Evolutionary conservation across 2,113 vertebrate genomes (phyloP).

Genomic region (Pelecanus crispus): DNA sequence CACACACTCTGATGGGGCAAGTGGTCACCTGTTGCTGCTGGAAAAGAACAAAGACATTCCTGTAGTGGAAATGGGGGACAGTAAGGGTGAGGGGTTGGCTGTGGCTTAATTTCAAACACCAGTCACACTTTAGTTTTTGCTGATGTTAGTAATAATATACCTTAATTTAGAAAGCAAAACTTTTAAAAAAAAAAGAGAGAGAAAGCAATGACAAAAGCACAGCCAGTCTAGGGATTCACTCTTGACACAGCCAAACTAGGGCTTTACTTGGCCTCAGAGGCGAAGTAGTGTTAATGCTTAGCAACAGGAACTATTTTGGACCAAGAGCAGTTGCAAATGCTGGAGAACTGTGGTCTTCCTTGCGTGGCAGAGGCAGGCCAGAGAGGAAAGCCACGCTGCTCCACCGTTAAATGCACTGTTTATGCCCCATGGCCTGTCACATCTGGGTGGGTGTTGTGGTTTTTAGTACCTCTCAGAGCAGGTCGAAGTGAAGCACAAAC

Average conservation of each 20-base stretch:
- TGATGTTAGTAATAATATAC: neutral
- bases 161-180: neutral
- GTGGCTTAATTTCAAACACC: neutral
- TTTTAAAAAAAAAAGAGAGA: neutral
- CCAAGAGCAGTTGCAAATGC: neutral
- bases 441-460: too few relatives aligned
- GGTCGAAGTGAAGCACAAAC: neutral
- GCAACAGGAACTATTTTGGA: neutral
- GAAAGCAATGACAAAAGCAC: neutral
- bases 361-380: neutral
- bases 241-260: neutral
- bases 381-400: neutral
- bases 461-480: neutral
- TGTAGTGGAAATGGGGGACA: neutral
- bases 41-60: neutral
- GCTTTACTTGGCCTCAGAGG: neutral
- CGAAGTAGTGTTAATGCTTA: neutral
- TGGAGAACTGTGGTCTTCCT: neutral
- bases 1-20: neutral
- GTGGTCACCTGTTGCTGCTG: neutral
- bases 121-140: neutral
- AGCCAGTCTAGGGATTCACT: neutral
- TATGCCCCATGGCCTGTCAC: rapidly evolving
- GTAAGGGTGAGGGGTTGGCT: neutral
- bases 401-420: rapidly evolving